Evolutionary conservation across 2,113 vertebrate species (phyloP).

Genomic region (Bolborhynchus lineola): DNA sequence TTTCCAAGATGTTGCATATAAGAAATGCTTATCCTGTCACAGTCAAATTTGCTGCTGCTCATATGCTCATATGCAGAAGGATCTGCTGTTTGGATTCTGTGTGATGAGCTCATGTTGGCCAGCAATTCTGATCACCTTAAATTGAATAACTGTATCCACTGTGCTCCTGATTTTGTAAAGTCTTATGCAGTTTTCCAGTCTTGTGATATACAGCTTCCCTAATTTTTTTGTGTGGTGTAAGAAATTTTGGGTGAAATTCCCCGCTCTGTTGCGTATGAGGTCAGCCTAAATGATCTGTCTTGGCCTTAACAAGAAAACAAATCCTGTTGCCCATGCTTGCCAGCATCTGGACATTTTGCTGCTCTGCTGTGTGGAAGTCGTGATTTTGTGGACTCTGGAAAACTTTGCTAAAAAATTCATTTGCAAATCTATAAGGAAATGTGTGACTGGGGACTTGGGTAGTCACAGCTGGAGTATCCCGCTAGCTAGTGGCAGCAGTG

Average conservation of each 20-base stretch:
- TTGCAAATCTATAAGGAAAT: neutral
- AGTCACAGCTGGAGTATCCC: neutral
- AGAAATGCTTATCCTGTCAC: neutral
- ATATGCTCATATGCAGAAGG: neutral
- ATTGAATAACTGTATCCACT: slow-evolving; percentile 1
- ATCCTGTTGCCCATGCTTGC: neutral
- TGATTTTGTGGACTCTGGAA: slow-evolving; percentile 23
- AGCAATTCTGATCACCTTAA: neutral
- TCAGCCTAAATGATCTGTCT: slow-evolving; percentile 34
- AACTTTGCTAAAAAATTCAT: slow-evolving; percentile 40
- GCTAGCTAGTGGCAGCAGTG: neutral
- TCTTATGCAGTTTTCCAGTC: neutral
- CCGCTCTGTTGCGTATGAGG: slow-evolving; percentile 16
- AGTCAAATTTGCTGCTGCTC: neutral
- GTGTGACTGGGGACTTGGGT: neutral
- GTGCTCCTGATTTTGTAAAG: neutral
- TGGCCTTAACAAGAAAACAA: slow-evolving; percentile 37
- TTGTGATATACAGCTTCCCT: slow-evolving; percentile 15
- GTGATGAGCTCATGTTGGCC: slow-evolving; percentile 34
- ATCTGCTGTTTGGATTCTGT: neutral
- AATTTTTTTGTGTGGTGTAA: slow-evolving; percentile 1
- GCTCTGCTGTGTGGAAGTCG: rapidly evolving
- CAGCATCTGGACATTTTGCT: slow-evolving; percentile 15
- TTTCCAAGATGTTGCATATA: neutral
- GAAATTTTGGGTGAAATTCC: slow-evolving; percentile 32